Base-by-base conservation (phyloP, 1,140 invertebrate species). In the Brachystomella parvula region DNA sequence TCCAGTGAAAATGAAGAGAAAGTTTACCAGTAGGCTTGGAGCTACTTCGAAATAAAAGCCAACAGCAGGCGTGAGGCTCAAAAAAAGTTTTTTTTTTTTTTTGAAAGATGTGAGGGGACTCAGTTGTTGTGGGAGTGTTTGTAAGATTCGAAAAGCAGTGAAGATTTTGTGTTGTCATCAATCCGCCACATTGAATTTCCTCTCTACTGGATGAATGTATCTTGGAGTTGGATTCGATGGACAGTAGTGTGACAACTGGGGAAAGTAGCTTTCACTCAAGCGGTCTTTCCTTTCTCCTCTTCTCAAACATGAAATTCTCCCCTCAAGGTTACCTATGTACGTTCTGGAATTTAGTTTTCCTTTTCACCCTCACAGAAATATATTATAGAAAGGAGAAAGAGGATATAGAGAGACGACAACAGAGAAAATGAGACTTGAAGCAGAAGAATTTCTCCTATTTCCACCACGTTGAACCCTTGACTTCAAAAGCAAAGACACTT, bases 191-290 rank as follows among this genome's bases (percentile, higher is more conserved):
- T 53, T 53, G 49, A 53, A 26, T 53, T 15, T 24, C 24, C 49
- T 6, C 12, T 17, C 12, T 15, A 26, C 6, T 6, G 21, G 49
- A 53, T 26, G 49, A 19, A 53, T 53, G 49, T 53, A 53, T 39
- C 24, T 24, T 53, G 49, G 49, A 53, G 12, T 53, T 53, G 21
- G 49, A 24, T 26, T 15, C n/a, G 49, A 53, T 53, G 49, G 49
- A 53, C 49, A 53, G 49, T 53, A 15, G 12, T 53, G 49, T 53
- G 49, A 53, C 49, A 53, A 53, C 15, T 26, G 49, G 24, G 24
- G 49, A 53, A 53, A 53, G 49, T 53, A 53, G 49, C 49, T 53
- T 53, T 39, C 35, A 39, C 35, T 53, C 49, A 53, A 26, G 35
- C 35, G 6, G 6, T 19, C 19, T 53, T 53, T 53, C 24, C 49